phyloP scores from a whole-genome alignment of 2,797 vertebrate genomes.

The Rhynchotus rufescens region DNA sequence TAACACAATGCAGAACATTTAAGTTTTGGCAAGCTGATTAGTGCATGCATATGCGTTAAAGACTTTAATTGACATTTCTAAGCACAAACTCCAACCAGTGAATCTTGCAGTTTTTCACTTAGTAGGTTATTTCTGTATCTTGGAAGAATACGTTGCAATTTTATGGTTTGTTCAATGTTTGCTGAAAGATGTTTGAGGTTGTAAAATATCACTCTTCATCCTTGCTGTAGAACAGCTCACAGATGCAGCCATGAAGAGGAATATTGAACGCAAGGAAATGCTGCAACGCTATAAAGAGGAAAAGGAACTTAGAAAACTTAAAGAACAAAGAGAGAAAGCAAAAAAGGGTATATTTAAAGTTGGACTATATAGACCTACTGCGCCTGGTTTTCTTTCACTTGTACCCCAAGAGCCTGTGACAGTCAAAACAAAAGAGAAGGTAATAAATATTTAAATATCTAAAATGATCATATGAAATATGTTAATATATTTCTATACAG shows the following conservation, averaged over 20 bases:
- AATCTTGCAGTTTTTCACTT: background rate
- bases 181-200: accelerated
- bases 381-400: slow-evolving; percentile 59
- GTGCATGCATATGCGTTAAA: background rate
- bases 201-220: accelerated
- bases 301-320: slow-evolving; percentile 89
- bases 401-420: slow-evolving; percentile 31
- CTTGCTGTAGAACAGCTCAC: background rate
- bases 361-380: slow-evolving; percentile 86
- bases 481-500: background rate
- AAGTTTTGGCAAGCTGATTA: background rate
- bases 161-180: background rate
- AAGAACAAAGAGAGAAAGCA: slow-evolving; percentile 86
- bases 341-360: slow-evolving; percentile 89
- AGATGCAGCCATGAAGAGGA: background rate
- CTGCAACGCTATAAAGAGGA: slow-evolving; percentile 92
- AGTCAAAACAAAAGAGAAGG: slow-evolving; percentile 76
- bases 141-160: background rate
- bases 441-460: slow-evolving; percentile 25
- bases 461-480: accelerated
- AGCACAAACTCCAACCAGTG: background rate
- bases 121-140: accelerated
- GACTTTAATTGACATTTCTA: background rate
- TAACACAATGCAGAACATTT: background rate
- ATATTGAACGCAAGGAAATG: slow-evolving; percentile 82